A percentile compares a stretch with the other conserved stretches of the same genome.
These are phyloP conservation scores for Cephus pygmeus DNA, from an alignment of 2,888 invertebrate species.

Conservation along the genomic window DNA sequence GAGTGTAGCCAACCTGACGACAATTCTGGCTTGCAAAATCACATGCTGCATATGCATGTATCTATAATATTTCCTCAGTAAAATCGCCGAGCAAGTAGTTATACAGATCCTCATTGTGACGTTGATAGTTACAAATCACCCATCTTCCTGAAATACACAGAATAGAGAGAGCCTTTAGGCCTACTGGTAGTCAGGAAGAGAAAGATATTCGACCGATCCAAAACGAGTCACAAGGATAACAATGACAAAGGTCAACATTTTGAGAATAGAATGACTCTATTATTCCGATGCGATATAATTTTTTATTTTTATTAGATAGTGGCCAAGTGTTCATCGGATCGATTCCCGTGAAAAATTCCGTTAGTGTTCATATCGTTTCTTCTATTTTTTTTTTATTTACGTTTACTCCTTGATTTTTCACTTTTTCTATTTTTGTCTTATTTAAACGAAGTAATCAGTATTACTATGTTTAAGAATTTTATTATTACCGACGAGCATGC, in stretches of 20 bases:
- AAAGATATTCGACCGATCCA: not conserved
- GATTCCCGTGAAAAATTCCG: not conserved
- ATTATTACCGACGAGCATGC: not conserved
- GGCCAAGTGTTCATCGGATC: not conserved
- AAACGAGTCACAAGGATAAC: not conserved
- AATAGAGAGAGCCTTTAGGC: not conserved
- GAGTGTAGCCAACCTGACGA: slow-evolving; percentile 45
- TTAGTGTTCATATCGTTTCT: not conserved
- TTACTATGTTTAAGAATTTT: not conserved
- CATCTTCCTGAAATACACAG: not conserved
- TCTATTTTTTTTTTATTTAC: not conserved
- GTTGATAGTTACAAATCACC: not conserved
- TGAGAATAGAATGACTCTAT: not conserved
- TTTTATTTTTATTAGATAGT: not conserved
- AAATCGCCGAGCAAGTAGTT: not conserved
- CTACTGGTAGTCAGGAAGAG: not conserved
- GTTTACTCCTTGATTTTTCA: not conserved
- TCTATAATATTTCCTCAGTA: slow-evolving; percentile 8
- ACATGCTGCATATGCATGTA: slow-evolving; percentile 7
- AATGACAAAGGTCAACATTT: not conserved
- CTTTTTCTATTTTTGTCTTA: not conserved
- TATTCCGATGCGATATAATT: not conserved
- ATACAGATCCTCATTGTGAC: slow-evolving; percentile 12
- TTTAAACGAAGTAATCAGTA: not conserved
- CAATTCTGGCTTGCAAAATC: slow-evolving; percentile 2